Percentiles rank a stretch among this genome's conserved stretches.
Evolutionary conservation across 2,113 vertebrate species (phyloP).

Genomic region (Calonectris borealis): DNA sequence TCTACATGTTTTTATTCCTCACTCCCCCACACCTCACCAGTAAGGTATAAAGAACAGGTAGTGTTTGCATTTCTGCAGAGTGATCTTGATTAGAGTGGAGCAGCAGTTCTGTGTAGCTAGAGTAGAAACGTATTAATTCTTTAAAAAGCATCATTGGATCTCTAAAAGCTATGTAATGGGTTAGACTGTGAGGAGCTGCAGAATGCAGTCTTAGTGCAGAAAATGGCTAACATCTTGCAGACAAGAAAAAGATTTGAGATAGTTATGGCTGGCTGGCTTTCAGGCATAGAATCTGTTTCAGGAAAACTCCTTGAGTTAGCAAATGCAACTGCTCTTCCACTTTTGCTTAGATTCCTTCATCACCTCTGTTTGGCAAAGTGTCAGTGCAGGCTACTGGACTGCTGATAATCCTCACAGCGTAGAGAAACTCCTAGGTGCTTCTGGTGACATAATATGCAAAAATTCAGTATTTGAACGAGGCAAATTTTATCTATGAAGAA

Average conservation of each 20-base stretch:
- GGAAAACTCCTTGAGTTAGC: background rate
- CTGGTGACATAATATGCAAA: background rate
- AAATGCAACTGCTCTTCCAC: background rate
- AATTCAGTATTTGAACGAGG: background rate
- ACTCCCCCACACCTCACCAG: background rate
- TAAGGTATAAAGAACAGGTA: background rate
- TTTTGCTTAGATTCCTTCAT: background rate
- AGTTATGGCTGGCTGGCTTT: background rate
- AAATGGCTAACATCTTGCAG: background rate
- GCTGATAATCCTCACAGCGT: background rate
- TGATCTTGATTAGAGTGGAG: background rate
- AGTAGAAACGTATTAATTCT: background rate
- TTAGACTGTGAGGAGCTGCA: background rate
- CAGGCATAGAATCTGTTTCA: background rate
- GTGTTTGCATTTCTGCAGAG: background rate
- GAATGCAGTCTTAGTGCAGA: background rate
- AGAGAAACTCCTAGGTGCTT: background rate
- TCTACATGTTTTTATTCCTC: background rate
- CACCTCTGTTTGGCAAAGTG: background rate
- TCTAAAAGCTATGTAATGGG: background rate
- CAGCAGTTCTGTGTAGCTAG: background rate
- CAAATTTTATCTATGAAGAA: background rate
- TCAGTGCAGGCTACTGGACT: background rate
- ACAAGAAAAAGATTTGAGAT: background rate
- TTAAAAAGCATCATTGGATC: background rate